Evolutionary conservation across 2,888 invertebrate genomes (phyloP), one percentile per base, ranked within the genome.

Genomic region (Agriotes lineatus): DNA sequence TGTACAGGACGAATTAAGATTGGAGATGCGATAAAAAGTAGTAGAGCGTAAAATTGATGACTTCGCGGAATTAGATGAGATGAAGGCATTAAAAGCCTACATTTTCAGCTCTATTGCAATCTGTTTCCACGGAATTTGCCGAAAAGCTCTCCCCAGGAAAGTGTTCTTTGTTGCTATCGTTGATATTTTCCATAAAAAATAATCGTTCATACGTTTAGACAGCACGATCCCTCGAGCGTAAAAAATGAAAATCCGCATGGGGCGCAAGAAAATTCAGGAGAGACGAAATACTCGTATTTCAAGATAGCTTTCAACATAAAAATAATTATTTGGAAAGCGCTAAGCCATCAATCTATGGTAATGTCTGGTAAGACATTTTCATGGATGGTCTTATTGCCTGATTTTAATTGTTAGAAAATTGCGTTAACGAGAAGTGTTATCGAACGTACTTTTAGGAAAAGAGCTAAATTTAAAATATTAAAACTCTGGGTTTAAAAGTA

Each of bases 1-100:
- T 52, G 9, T 33, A 52, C 30, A n/a, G 2, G 33, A 10, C 1
- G 50, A 25, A 5, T 50, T 33, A 50, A 50, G 50, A 50, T 30
- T 50, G 14, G 14, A 1, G 30, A 50, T 50, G 25, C 6, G 52
- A 33, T 33, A 52, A 52, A 52, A 52, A 35, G 33, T 52, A 18
- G 33, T 20, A 50, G 50, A 33, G 33, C 52, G 19, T 10, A 52
- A 52, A 52, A 52, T 52, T 52, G 33, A 52, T 52, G 33, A 52
- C 52, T 33, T 30, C 18, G 33, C 25, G 52, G 52, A 16, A 52
- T 52, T 52, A 52, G 10, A 33, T 33, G 33, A 10, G 33, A 48
- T 48, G 48, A 48, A 48, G 25, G 48, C 48, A 1, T 48, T 48
- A 48, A 48, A 48, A n/a, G 48, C 48, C 25, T 25, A 48, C 48